phyloP scores from a whole-genome alignment of 2,113 vertebrate genomes.

The Pipa parva region DNA sequence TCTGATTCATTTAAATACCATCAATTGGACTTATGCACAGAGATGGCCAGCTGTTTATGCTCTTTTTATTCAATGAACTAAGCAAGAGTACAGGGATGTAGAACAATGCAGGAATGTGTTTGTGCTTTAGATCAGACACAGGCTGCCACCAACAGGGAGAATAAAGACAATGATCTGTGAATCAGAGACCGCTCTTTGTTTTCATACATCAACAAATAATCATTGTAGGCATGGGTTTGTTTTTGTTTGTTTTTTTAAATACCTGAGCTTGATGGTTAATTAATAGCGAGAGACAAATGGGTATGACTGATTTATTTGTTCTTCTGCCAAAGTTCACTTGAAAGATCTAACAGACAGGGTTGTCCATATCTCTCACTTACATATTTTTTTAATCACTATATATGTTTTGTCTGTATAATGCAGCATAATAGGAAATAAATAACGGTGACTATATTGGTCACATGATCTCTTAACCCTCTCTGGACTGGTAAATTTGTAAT shows the following conservation, averaged over 20 bases:
- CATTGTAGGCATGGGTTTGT: too few relatives aligned
- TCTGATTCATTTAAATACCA: neutral
- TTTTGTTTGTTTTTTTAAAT: too few relatives aligned
- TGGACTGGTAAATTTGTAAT: too few relatives aligned
- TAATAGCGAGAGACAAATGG: neutral
- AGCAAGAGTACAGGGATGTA: slow-evolving; percentile 4
- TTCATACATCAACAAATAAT: slow-evolving; percentile 10
- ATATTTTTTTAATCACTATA: too few relatives aligned
- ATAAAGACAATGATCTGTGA: slow-evolving; percentile 26
- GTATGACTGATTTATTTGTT: neutral
- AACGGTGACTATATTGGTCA: too few relatives aligned
- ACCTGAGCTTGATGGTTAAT: neutral
- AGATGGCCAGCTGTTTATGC: neutral
- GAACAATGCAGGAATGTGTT: neutral
- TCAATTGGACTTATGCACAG: neutral
- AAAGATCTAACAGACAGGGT: too few relatives aligned
- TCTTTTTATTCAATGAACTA: neutral
- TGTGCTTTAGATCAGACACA: slow-evolving; percentile 37
- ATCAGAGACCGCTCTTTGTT: slow-evolving; percentile 1
- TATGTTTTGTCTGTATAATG: too few relatives aligned
- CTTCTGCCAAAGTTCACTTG: neutral
- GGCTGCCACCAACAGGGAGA: slow-evolving; percentile 60
- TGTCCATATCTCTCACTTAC: too few relatives aligned
- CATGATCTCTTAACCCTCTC: too few relatives aligned
- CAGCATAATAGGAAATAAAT: too few relatives aligned